A percentile compares a stretch with the other conserved stretches of the same genome.
Evolutionary conservation across 2,113 vertebrate genomes (phyloP).

Genomic region (Oenanthe melanoleuca): DNA sequence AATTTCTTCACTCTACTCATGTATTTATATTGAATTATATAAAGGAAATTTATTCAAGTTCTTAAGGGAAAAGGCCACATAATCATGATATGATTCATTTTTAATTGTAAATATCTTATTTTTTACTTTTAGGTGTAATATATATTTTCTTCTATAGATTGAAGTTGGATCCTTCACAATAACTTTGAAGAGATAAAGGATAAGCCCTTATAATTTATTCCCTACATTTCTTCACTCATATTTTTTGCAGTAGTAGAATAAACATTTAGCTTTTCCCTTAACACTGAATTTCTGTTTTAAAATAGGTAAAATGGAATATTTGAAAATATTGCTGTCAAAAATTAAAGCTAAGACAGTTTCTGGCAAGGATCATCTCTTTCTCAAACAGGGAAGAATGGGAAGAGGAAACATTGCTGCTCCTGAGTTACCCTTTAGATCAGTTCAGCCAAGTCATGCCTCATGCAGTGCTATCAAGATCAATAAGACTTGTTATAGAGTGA

Average conservation of each 20-base stretch:
- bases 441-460: background rate
- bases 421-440: background rate
- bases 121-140: background rate
- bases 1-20: background rate
- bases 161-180: background rate
- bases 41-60: background rate
- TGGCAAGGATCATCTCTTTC: background rate
- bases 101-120: background rate
- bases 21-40: background rate
- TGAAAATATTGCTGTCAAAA: background rate
- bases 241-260: background rate
- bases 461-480: background rate
- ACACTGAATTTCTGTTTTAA: background rate
- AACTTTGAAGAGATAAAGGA: background rate
- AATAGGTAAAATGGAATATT: background rate
- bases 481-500: background rate
- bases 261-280: background rate
- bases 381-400: background rate
- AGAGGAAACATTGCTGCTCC: background rate
- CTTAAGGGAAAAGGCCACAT: background rate
- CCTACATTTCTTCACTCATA: background rate
- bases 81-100: background rate
- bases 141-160: background rate
- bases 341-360: background rate
- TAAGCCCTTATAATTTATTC: background rate